Base-by-base conservation (phyloP, 2,113 vertebrate genomes). In the Rhinoderma darwinii region DNA sequence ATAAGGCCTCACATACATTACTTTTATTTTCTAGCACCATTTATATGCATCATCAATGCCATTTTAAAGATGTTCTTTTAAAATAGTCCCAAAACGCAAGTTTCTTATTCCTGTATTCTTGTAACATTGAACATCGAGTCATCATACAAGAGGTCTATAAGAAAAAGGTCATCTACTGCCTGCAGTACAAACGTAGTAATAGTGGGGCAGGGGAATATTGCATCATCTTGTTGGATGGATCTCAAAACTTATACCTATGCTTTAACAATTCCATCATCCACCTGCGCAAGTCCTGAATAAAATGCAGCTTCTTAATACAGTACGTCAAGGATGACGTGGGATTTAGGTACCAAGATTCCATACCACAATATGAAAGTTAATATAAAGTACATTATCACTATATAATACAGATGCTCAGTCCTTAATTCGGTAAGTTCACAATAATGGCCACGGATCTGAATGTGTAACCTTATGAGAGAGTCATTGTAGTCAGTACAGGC, bases 21-120 rank as follows among this genome's bases (percentile, higher is more conserved):
- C 37, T 37, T 72, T 72, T 72, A 41, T 41, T 39, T 41, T 25
- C 35, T 72, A 72, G 66, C 66, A 70, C 66, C 35, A 70, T 70
- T 70, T 70, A 20, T 25, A 41, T 72, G 37, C 32, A 39, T 70
- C 20, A 37, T 70, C 9, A 18, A 66, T 18, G 6, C 63, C 11
- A 11, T 68, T 68, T 18, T 35, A n/a, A 5, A 10, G 20, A 70
- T 37, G 18, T 4, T 18, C 4, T 66, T 1, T 30, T 18, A 72
- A 35, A 68, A 11, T 10, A 70, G 18, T 15, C 17, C 66, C 35
- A 39, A 70, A 35, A 30, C 30, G 17, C 15, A 32, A 25, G 14
- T 30, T 68, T 68, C 5, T 2, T 35, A 35, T 35, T 30, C 27
- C 56, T n/a, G 22, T n/a, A 66, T n/a, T n/a, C 9, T 8, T 59